Evolutionary conservation across 2,797 vertebrate genomes (phyloP).

Genomic region (Erpetoichthys calabaricus): DNA sequence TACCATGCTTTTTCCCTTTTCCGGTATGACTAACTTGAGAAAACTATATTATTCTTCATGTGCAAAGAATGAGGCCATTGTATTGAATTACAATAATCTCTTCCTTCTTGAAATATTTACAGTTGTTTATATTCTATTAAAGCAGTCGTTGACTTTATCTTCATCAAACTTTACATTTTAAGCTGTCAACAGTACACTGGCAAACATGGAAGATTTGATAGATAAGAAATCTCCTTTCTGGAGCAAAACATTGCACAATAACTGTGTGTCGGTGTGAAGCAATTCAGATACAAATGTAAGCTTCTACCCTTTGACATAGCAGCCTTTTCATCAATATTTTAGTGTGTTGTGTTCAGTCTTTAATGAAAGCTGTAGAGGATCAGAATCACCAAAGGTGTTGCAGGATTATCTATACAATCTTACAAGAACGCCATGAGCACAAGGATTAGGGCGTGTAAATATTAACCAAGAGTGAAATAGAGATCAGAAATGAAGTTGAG

Average conservation of each 20-base stretch:
- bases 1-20: constrained; percentile 8
- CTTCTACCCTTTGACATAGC: too few relatives aligned
- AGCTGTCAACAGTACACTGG: constrained; percentile 11
- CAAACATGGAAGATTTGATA: constrained; percentile 6
- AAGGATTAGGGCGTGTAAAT: too few relatives aligned
- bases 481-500: too few relatives aligned
- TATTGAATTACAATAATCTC: constrained; percentile 13
- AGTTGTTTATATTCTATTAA: constrained; percentile 11
- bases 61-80: constrained; percentile 16
- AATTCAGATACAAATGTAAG: too few relatives aligned
- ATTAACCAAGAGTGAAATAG: too few relatives aligned
- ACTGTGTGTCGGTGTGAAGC: constrained; percentile 1
- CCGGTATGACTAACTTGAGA: constrained; percentile 8
- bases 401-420: too few relatives aligned
- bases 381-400: too few relatives aligned
- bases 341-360: too few relatives aligned
- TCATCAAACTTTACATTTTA: constrained; percentile 8
- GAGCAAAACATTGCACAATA: constrained; percentile 6
- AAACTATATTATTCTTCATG: constrained; percentile 10
- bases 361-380: too few relatives aligned
- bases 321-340: too few relatives aligned
- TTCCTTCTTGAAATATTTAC: constrained; percentile 15
- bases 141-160: constrained; percentile 14
- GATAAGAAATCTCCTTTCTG: constrained; percentile 15
- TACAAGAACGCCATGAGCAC: too few relatives aligned